Base-by-base conservation (phyloP, 1,140 invertebrate species). In the Drosophila watanabei region DNA sequence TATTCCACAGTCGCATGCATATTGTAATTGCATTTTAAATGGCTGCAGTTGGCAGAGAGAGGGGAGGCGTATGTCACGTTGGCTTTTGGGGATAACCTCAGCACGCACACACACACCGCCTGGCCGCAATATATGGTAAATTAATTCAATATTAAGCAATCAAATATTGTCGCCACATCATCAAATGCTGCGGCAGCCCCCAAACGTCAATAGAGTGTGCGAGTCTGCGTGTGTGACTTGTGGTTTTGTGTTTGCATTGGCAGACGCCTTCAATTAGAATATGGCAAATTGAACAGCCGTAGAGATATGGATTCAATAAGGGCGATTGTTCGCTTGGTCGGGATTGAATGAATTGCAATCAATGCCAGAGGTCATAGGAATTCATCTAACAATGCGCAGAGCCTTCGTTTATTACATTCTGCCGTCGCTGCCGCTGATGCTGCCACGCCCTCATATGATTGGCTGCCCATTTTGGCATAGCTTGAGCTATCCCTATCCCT, bases 81-180 rank as follows among this genome's bases (percentile, higher is more conserved):
- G 62, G 49, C 35, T 56, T 56, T 46, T 32, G 72, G 57, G 46
- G 46, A 35, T 54, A 80, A 58, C 72, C 77, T 48, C 80, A 68
- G 33, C 58, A 73, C 80, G 54, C 77, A 78, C 79, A 77, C 79
- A 77, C 49, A 60, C 59, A 52, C 49, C 73, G 48, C 37, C n/a
- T 33, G 64, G 58, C 82, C 83, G 54, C 85, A 88, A 85, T 75
- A 62, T 88, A 79, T 89, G 84, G 72, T 89, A 85, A 89, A 89
- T 90, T 89, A 89, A 89, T 89, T 89, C 81, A 85, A 85, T 89
- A 89, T 89, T 89, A 81, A 75, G 85, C 86, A 89, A 82, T 89
- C 85, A 89, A 89, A 90, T 89, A 89, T 85, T 88, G 85, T 88
- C 78, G 62, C 85, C 81, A 90, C 85, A 89, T 85, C 78, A 89